Evolutionary conservation across 2,888 invertebrate genomes (phyloP).

Genomic region (Metallyticus violacea): DNA sequence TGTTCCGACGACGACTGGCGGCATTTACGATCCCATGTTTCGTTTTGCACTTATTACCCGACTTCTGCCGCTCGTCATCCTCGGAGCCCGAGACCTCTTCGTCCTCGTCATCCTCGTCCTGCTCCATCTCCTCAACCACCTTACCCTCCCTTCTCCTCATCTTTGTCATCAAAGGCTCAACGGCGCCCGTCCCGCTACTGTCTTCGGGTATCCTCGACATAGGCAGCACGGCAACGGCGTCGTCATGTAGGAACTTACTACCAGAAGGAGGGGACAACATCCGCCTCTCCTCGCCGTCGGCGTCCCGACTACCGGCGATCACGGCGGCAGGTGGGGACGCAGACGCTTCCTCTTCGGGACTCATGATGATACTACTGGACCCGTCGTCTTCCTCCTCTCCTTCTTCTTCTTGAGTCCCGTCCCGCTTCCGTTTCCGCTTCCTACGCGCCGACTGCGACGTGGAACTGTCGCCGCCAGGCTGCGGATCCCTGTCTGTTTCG

Average conservation of each 20-base stretch:
- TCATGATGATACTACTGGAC: conserved; percentile 45
- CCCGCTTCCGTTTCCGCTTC: conserved; percentile 29
- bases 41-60: conserved; percentile 27
- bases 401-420: conserved; percentile 16
- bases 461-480: conserved; percentile 21
- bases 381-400: conserved; percentile 17
- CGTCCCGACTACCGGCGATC: conserved; percentile 37
- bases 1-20: not conserved
- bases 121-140: conserved; percentile 14
- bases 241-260: conserved; percentile 51
- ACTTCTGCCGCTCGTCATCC: conserved; percentile 4
- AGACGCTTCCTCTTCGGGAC: conserved; percentile 64
- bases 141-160: conserved; percentile 15
- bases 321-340: conserved; percentile 46
- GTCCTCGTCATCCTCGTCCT: conserved; percentile 19
- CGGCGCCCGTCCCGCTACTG: conserved; percentile 42
- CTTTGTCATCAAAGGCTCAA: conserved; percentile 24
- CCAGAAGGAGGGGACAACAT: conserved; percentile 42
- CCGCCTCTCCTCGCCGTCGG: conserved; percentile 38
- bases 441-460: conserved; percentile 31
- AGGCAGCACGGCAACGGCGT: conserved; percentile 36
- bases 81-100: conserved; percentile 23
- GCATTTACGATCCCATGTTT: conserved; percentile 28
- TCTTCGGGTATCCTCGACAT: conserved; percentile 50
- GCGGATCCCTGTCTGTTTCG: conserved; percentile 13